Base-by-base conservation (phyloP, 64 coral and sea anemone species). In the Pocillopora damicornis region DNA sequence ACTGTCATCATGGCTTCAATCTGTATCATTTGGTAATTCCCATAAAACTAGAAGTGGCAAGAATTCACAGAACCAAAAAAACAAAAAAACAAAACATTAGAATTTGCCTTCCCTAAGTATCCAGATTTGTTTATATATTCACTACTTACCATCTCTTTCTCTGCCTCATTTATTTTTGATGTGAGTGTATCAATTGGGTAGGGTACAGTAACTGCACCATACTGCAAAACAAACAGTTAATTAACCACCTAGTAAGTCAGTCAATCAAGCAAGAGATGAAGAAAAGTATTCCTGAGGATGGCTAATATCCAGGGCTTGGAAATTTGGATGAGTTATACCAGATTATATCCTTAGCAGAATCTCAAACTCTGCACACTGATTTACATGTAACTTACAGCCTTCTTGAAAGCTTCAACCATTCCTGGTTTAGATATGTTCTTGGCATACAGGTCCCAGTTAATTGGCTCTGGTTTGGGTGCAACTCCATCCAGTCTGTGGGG, bases 391-490 rank as follows among this genome's bases (percentile, higher is more conserved):
- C 97, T 99, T 91, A 99, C 97, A 69, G 97, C 93, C 88, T 99
- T 99, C 75, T 87, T 85, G 87, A 99, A 99, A 45, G 89, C 87
- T 90, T 94, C 93, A 63, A 99, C 97, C 76, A 99, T 80, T 80
- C 97, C 97, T 89, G 90, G 93, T 82, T 99, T 99, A 16, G 97
- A 90, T 38, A 99, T 89, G 59, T 90, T 95, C 78, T 93, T 95
- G 20, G 78, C 20, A 89, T 99, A 99, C 74, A 93, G 95, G 23
- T 92, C 91, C 97, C 97, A 99, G 75, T 95, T 71, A 84, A 99
- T 88, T 61, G 96, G 22, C 37, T 98, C 79, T 59, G 96, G 90
- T 80, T 94, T 92, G 11, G 90, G 81, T 59, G 93, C 51, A 36
- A 98, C 87, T 79, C 87, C 59, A 63, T 93, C 93, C 61, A 98